Evolutionary conservation across 2,888 invertebrate species (phyloP).

Genomic region (Hemithea aestivaria): DNA sequence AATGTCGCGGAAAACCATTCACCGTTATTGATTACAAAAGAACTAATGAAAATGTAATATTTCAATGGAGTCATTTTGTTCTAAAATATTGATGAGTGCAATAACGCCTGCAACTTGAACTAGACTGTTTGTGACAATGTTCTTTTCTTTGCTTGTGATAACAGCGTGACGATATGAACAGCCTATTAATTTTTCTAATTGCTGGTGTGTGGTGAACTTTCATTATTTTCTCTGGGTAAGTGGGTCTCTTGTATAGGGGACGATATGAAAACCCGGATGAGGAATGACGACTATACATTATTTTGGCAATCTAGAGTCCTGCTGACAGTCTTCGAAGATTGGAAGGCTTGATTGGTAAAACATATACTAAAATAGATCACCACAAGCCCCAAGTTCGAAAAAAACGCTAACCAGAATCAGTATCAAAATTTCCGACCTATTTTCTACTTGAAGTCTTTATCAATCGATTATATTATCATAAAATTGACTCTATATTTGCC

Average conservation of each 20-base stretch:
- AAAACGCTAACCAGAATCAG: no score
- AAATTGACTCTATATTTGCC: no score
- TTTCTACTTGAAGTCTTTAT: no score
- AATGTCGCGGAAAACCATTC: slow-evolving; percentile 52
- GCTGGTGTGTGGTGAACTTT: slow-evolving; percentile 38
- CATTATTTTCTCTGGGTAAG: slow-evolving; percentile 32
- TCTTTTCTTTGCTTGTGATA: slow-evolving; percentile 37
- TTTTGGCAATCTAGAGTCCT: no score
- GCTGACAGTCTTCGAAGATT: no score
- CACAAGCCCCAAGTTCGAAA: no score
- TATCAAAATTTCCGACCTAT: no score
- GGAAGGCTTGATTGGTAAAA: no score
- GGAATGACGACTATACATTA: neutral
- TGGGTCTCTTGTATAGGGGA: slow-evolving; percentile 14
- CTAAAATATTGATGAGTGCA: slow-evolving; percentile 2
- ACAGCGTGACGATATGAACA: slow-evolving; percentile 60
- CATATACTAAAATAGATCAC: no score
- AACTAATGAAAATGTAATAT: slow-evolving; percentile 16
- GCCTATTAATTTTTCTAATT: slow-evolving; percentile 62
- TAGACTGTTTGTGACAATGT: slow-evolving; percentile 35
- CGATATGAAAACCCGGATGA: slow-evolving; percentile 12
- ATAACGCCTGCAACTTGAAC: slow-evolving; percentile 14
- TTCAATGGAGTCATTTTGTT: slow-evolving; percentile 23
- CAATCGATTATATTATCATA: no score
- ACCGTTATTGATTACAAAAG: slow-evolving; percentile 28